Evolutionary conservation across 2,888 invertebrate species (phyloP).

Genomic region (Cantharis nigra): DNA sequence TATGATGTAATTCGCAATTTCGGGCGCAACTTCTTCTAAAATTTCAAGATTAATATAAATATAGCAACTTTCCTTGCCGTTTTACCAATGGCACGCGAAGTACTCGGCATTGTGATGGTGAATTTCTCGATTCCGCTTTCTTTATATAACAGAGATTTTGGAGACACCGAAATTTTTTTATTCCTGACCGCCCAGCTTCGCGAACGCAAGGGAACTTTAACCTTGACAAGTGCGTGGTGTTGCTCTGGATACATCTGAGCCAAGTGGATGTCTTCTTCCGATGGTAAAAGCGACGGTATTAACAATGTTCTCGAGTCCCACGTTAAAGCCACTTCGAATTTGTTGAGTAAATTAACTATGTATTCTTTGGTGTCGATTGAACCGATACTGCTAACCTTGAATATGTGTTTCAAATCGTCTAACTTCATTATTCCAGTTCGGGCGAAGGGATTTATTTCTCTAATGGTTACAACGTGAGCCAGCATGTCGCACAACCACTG

Average conservation of each 20-base stretch:
- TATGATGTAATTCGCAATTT: slow-evolving; percentile 42
- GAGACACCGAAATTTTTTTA: slow-evolving; percentile 62
- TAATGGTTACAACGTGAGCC: slow-evolving; percentile 93
- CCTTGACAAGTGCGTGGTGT: slow-evolving; percentile 54
- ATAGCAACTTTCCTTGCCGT: slow-evolving; percentile 12
- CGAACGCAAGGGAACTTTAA: slow-evolving; percentile 65
- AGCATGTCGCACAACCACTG: slow-evolving; percentile 99
- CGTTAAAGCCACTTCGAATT: slow-evolving; percentile 95
- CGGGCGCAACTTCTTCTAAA: slow-evolving; percentile 9
- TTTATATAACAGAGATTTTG: slow-evolving; percentile 54
- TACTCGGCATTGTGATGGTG: slow-evolving; percentile 49
- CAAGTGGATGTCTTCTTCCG: slow-evolving; percentile 68
- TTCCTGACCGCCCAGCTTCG: slow-evolving; percentile 69
- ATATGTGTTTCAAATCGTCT: slow-evolving; percentile 89
- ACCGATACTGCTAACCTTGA: slow-evolving; percentile 84
- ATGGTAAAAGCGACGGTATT: slow-evolving; percentile 90
- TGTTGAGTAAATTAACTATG: slow-evolving; percentile 88
- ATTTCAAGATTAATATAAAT: neutral
- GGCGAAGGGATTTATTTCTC: slow-evolving; percentile 97
- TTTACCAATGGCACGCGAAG: slow-evolving; percentile 32
- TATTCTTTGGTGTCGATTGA: slow-evolving; percentile 74
- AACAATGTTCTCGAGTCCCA: slow-evolving; percentile 92
- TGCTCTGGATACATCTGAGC: slow-evolving; percentile 54
- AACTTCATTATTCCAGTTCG: slow-evolving; percentile 91
- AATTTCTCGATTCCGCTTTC: slow-evolving; percentile 46